A percentile compares a stretch with the other conserved stretches of the same genome.
These are phyloP conservation scores for Saguinus imperator DNA, from an alignment of 2,113 vertebrate genomes.

Conservation along the genomic window DNA sequence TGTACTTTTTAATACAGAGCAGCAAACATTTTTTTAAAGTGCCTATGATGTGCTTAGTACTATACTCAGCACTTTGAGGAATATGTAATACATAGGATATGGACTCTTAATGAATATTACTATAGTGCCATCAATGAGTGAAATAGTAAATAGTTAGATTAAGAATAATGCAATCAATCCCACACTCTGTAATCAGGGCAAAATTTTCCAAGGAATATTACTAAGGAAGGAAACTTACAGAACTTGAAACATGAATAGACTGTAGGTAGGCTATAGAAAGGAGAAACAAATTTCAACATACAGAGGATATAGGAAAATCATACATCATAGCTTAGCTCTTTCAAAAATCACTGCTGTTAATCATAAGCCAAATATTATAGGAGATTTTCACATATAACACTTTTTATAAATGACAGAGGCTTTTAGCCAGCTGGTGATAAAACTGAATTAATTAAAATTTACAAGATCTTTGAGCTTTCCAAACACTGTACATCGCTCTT, in stretches of 20 bases:
- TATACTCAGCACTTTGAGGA: neutral
- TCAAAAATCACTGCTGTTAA: constrained; percentile 28
- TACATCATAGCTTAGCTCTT: neutral
- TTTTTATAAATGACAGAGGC: neutral
- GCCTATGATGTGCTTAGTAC: neutral
- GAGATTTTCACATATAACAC: constrained; percentile 23
- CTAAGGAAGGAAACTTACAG: neutral
- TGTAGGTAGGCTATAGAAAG: neutral
- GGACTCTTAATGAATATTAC: neutral
- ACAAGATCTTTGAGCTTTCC: constrained; percentile 1
- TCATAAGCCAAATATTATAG: constrained; percentile 57
- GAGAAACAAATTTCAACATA: neutral
- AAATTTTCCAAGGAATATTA: neutral
- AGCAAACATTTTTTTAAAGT: neutral
- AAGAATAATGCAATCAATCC: neutral
- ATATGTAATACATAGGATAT: neutral
- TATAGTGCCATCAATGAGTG: neutral
- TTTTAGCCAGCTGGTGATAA: constrained; percentile 52
- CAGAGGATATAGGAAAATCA: neutral
- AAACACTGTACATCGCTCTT: neutral
- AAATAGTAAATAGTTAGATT: neutral
- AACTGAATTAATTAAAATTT: constrained; percentile 53
- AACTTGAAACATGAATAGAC: neutral
- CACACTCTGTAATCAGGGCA: neutral
- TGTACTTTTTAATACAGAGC: neutral